Conservation (phyloP, 2,888 invertebrate species). For the Epistrophe grossulariae region DNA sequence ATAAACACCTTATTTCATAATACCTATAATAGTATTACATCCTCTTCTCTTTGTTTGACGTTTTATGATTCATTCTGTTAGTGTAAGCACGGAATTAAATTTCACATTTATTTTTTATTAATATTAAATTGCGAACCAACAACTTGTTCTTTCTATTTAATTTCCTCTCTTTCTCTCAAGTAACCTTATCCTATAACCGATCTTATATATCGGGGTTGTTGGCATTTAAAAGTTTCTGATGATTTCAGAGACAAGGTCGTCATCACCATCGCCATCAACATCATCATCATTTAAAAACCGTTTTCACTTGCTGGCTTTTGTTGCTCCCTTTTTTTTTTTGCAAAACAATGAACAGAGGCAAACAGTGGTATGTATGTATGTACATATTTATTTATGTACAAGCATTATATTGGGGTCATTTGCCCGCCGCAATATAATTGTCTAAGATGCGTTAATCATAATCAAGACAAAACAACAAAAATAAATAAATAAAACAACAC, state of each 20-base stretch:
- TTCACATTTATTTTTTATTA: conserved; percentile 27
- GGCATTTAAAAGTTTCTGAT: conserved; percentile 48
- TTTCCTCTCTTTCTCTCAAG: not conserved
- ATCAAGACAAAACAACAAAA: conserved; percentile 27
- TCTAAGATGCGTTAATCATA: conserved; percentile 67
- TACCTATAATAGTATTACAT: not conserved
- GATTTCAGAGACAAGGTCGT: conserved; percentile 52
- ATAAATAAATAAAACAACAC: not conserved
- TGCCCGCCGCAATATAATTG: conserved; percentile 60
- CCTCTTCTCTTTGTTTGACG: conserved; percentile 45
- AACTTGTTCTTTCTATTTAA: conserved; percentile 35
- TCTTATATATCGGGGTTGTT: conserved; percentile 48
- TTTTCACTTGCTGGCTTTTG: conserved; percentile 28
- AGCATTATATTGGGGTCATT: conserved; percentile 51
- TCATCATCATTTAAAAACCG: conserved; percentile 34
- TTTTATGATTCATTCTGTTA: conserved; percentile 33
- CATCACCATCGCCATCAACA: conserved; percentile 25
- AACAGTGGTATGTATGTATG: not conserved
- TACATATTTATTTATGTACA: too few relatives aligned
- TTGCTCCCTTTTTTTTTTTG: conserved; percentile 40
- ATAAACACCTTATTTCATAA: conserved; percentile 41
- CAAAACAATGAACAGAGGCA: conserved; percentile 21
- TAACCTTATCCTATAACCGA: conserved; percentile 32
- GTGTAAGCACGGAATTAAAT: conserved; percentile 31
- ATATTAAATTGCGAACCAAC: conserved; percentile 32